phyloP scores from a whole-genome alignment of 1,140 invertebrate genomes.

The Pissodes strobi region DNA sequence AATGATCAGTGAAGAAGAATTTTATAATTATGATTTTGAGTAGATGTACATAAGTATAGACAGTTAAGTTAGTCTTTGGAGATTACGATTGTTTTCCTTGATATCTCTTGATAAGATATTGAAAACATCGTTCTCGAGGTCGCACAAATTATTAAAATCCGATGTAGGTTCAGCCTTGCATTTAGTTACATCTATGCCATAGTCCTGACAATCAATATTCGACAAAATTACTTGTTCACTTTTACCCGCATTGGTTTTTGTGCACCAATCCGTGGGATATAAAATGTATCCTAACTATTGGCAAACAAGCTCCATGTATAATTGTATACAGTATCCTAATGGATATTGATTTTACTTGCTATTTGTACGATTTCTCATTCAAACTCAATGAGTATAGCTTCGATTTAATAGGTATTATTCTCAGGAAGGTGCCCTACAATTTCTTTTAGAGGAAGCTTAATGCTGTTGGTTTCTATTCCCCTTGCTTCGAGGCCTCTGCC shows the following conservation, averaged over 20 bases:
- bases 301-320: constrained; percentile 95
- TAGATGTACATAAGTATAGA: too few species aligned
- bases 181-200: constrained; percentile 89
- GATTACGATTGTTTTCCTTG: too few species aligned
- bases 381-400: constrained; percentile 56
- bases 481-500: constrained; percentile 86
- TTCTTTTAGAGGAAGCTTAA: constrained; percentile 76
- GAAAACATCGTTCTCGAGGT: constrained; percentile 84
- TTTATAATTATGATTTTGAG: too few species aligned
- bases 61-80: too few species aligned
- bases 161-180: constrained; percentile 76
- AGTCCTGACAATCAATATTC: constrained; percentile 88
- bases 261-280: constrained; percentile 89
- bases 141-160: constrained; percentile 89
- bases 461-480: constrained; percentile 76
- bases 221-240: constrained; percentile 78
- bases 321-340: constrained; percentile 97
- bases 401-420: constrained; percentile 65
- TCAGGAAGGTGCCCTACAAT: constrained; percentile 66
- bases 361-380: constrained; percentile 61
- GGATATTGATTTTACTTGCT: constrained; percentile 72
- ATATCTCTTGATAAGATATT: too few species aligned
- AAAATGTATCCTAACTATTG: constrained; percentile 92
- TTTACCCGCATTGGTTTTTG: constrained; percentile 77
- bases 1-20: too few species aligned